These are phyloP conservation scores for Labia minor DNA, from an alignment of 2,888 invertebrate species.

Conservation along the genomic window DNA sequence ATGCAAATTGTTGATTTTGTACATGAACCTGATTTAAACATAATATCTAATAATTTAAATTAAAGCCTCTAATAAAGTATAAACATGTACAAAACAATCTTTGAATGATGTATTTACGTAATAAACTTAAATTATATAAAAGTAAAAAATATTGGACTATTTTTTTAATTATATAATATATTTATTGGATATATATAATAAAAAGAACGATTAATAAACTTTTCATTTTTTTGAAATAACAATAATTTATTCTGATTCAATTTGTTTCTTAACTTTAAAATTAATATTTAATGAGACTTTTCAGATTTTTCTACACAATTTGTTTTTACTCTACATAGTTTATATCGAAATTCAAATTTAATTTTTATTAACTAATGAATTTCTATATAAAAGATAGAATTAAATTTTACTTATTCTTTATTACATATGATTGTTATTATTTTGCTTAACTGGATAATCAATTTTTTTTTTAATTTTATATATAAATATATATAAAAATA, in stretches of 20 bases:
- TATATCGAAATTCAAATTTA: background rate
- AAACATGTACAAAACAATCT: background rate
- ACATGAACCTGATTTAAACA: background rate
- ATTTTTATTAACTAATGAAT: background rate
- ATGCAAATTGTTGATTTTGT: background rate
- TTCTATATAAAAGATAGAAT: too few relatives aligned
- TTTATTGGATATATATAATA: background rate
- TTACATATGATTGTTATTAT: too few relatives aligned
- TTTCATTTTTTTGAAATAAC: too few relatives aligned
- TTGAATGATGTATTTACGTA: background rate
- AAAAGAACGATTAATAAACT: background rate
- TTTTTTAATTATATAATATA: background rate
- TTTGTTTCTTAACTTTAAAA: background rate
- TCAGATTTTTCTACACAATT: background rate
- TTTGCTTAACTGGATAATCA: too few relatives aligned
- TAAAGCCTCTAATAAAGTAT: background rate
- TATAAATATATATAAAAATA: too few relatives aligned
- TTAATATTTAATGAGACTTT: background rate
- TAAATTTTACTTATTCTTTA: too few relatives aligned
- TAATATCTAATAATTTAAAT: background rate
- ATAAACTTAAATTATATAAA: constrained; percentile 13
- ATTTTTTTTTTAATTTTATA: too few relatives aligned
- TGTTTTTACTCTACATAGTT: background rate
- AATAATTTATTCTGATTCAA: background rate
- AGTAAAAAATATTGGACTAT: background rate